phyloP scores from a whole-genome alignment of 1,140 invertebrate species.

The Anastrepha obliqua region DNA sequence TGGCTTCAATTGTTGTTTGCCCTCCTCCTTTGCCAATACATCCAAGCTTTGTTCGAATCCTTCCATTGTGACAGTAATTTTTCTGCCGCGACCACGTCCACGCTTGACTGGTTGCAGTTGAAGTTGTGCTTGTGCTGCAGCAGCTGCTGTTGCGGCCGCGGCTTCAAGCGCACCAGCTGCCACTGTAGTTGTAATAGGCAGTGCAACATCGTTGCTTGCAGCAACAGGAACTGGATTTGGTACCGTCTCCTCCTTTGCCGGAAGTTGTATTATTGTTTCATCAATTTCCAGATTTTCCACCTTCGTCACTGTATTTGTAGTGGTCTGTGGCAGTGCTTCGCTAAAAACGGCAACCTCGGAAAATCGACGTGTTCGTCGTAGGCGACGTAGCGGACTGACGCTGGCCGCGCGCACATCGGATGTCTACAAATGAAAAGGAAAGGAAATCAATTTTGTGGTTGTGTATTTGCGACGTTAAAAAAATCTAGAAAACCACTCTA shows the following conservation, averaged over 20 bases:
- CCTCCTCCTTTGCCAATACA: not conserved
- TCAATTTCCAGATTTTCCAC: not conserved
- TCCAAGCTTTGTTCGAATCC: conserved; percentile 27
- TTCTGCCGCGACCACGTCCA: conserved; percentile 69
- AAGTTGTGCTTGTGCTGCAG: conserved; percentile 22
- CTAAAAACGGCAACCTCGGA: not conserved
- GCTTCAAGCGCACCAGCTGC: not conserved
- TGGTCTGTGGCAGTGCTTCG: not conserved
- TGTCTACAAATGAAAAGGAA: conserved; percentile 58
- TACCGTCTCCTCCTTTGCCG: not conserved
- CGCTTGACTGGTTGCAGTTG: conserved; percentile 62
- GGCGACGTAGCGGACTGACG: conserved; percentile 60
- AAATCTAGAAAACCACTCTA: too few species aligned
- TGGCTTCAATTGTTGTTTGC: not conserved
- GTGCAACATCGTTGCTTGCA: not conserved
- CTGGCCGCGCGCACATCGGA: conserved; percentile 53
- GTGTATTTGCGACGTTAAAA: too few species aligned
- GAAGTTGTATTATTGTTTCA: not conserved
- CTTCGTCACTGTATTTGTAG: not conserved
- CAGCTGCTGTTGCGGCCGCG: conserved; percentile 50
- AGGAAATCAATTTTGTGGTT: not conserved
- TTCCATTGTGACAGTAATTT: conserved; percentile 59
- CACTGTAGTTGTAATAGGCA: conserved; percentile 28
- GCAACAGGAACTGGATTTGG: conserved; percentile 49
- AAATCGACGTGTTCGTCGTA: conserved; percentile 63